Conservation (phyloP, 2,888 invertebrate species). For the Agrilus mali region DNA sequence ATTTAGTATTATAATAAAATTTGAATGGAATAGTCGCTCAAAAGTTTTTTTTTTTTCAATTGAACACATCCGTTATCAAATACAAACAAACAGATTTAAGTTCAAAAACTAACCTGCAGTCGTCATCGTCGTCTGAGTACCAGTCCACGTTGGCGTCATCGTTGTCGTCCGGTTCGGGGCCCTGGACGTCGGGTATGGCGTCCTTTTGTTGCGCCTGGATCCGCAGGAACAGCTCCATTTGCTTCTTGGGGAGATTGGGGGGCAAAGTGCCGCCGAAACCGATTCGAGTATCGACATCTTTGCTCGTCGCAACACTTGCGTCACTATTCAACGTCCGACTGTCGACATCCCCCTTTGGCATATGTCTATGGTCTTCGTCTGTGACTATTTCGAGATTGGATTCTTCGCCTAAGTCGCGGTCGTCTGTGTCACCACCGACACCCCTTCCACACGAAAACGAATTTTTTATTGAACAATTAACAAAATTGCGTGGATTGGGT, state of each 20-base stretch:
- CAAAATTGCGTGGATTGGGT: too few relatives aligned
- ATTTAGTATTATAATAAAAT: too few relatives aligned
- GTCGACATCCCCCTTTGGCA: conserved; percentile 12
- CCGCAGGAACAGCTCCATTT: conserved; percentile 50
- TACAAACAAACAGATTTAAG: too few relatives aligned
- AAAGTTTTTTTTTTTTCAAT: too few relatives aligned
- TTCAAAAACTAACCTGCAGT: conserved; percentile 13
- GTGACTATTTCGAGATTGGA: conserved; percentile 14
- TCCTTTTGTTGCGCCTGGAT: conserved; percentile 53
- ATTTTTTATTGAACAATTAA: too few relatives aligned
- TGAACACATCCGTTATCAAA: too few relatives aligned
- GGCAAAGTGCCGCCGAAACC: conserved; percentile 28
- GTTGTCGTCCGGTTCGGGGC: conserved; percentile 8
- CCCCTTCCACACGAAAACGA: too few relatives aligned
- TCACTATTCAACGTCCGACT: not conserved
- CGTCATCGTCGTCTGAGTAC: conserved; percentile 72
- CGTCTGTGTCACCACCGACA: conserved; percentile 3
- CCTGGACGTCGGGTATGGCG: conserved; percentile 30
- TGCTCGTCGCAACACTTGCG: conserved; percentile 6
- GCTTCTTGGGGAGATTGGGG: conserved; percentile 48
- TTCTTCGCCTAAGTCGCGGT: conserved; percentile 13
- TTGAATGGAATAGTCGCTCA: too few relatives aligned
- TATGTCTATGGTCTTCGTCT: conserved; percentile 10
- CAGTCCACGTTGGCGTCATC: conserved; percentile 41
- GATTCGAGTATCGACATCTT: not conserved